A percentile compares a stretch with the other conserved stretches of the same genome.
phyloP scores from a whole-genome alignment of 2,888 invertebrate genomes.

The Spialia ferax region DNA sequence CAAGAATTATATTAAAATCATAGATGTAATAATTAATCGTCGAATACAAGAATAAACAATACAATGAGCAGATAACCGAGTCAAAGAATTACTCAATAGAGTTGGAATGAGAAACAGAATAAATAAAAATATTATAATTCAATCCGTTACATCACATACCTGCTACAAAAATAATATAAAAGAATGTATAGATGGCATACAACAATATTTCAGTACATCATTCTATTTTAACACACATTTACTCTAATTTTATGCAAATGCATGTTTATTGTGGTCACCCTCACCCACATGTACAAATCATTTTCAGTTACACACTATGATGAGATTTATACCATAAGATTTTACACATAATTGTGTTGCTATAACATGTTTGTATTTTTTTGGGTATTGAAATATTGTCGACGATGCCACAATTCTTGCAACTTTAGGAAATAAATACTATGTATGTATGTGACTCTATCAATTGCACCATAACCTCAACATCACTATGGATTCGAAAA shows the following conservation, averaged over 20 bases:
- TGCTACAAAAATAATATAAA: constrained; percentile 33
- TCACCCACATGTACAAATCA: background rate
- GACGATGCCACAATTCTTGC: constrained; percentile 16
- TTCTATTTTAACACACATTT: background rate
- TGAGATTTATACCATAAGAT: background rate
- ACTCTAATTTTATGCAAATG: background rate
- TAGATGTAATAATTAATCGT: constrained; percentile 78
- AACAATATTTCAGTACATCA: background rate
- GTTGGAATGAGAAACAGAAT: constrained; percentile 78
- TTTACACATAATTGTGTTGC: too few species aligned
- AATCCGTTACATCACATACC: constrained; percentile 44
- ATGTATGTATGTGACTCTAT: constrained; percentile 40
- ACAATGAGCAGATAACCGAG: constrained; percentile 67
- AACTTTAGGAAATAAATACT: constrained; percentile 35
- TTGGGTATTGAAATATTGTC: background rate
- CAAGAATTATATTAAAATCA: constrained; percentile 69
- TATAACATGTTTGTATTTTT: background rate
- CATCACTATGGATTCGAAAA: constrained; percentile 5
- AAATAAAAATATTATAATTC: constrained; percentile 62
- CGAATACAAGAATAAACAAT: constrained; percentile 68
- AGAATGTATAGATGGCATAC: constrained; percentile 23
- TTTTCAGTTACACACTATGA: background rate
- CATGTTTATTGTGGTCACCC: background rate
- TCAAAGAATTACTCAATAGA: constrained; percentile 66
- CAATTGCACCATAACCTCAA: constrained; percentile 50